Conservation (phyloP, 2,113 vertebrate species). For the Rallus limicola region DNA sequence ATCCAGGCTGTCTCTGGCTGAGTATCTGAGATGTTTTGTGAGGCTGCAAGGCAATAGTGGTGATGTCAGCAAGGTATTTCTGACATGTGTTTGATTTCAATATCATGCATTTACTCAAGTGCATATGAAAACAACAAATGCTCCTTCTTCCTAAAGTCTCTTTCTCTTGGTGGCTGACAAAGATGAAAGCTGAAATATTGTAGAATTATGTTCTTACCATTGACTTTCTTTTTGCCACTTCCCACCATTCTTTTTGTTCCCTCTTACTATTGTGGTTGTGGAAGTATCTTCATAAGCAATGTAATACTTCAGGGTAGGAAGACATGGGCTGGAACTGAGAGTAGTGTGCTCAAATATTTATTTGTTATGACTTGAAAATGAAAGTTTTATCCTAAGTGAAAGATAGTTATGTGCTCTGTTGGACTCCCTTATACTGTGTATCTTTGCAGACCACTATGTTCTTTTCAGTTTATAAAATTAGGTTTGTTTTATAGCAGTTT, state of each 20-base stretch:
- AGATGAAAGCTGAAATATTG: conserved; percentile 48
- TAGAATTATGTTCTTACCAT: conserved; percentile 27
- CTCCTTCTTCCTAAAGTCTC: conserved; percentile 45
- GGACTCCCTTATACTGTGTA: neutral
- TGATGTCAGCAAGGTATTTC: conserved; percentile 39
- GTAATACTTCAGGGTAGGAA: conserved; percentile 3
- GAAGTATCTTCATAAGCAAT: conserved; percentile 44
- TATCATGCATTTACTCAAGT: conserved; percentile 46
- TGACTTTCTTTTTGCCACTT: conserved; percentile 53
- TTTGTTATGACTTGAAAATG: conserved; percentile 19
- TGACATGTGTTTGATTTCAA: neutral
- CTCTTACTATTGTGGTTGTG: neutral
- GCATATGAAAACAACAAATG: conserved; percentile 12
- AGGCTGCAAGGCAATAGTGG: neutral
- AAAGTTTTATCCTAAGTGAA: neutral
- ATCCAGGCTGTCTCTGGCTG: conserved; percentile 13
- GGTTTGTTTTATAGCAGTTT: neutral
- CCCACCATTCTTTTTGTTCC: conserved; percentile 54
- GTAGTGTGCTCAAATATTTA: neutral
- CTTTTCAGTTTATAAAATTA: neutral
- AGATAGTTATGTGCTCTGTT: neutral
- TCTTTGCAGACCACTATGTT: neutral
- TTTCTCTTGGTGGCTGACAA: conserved; percentile 29
- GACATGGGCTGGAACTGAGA: neutral
- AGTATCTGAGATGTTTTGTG: conserved; percentile 18